Conservation (phyloP, 2,888 invertebrate species). For the Catocala sponsa region DNA sequence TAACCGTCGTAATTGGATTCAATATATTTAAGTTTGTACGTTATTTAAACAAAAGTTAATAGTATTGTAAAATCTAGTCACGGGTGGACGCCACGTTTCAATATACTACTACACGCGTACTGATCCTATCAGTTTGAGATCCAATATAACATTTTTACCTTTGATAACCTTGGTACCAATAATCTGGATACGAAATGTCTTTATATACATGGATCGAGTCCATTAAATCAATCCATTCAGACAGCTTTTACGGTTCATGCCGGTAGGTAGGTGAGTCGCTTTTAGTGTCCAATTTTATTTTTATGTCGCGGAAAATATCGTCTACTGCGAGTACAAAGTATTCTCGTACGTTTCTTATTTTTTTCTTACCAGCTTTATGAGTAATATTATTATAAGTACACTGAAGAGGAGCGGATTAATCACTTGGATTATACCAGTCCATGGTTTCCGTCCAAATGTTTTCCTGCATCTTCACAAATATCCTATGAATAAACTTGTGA, state of each 20-base stretch:
- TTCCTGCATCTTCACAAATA: neutral
- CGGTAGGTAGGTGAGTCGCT: constrained; percentile 24
- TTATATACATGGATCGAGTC: constrained; percentile 11
- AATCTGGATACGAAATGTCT: constrained; percentile 8
- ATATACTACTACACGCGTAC: too few relatives aligned
- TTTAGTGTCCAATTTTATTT: constrained; percentile 26
- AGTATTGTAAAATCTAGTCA: too few relatives aligned
- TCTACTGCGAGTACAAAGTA: constrained; percentile 10
- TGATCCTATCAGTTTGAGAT: too few relatives aligned
- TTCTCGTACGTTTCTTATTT: neutral
- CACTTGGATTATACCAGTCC: neutral
- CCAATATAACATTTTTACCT: neutral
- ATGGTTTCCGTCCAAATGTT: neutral
- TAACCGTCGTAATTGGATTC: too few relatives aligned
- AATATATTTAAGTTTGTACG: too few relatives aligned
- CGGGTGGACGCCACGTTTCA: too few relatives aligned
- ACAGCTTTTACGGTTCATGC: constrained; percentile 22
- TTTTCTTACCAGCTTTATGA: neutral
- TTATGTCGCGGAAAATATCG: constrained; percentile 19
- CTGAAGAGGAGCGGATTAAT: constrained; percentile 1
- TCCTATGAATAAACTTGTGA: constrained; percentile 11
- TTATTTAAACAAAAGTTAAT: too few relatives aligned
- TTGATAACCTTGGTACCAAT: constrained; percentile 1
- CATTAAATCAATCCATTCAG: constrained; percentile 25
- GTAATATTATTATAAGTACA: neutral